Evolutionary conservation across 2,797 vertebrate species (phyloP).

Genomic region (Alcedo atthis): DNA sequence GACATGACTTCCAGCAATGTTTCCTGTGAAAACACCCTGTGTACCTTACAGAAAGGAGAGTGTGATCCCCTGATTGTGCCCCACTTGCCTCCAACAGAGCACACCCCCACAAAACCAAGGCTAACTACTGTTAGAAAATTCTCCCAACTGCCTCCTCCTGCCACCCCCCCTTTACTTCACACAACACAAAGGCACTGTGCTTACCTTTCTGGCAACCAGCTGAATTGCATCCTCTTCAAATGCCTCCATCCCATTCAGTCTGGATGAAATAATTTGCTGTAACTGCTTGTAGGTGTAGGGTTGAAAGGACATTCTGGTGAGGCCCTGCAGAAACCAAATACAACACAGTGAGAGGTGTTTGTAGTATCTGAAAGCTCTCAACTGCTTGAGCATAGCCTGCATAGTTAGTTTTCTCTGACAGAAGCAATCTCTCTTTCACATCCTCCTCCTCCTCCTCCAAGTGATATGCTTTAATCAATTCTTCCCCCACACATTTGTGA

Average conservation of each 20-base stretch:
- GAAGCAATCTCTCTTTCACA: neutral
- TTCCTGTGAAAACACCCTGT: neutral
- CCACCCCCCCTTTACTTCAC: neutral
- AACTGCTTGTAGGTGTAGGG: conserved; percentile 94
- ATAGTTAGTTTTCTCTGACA: neutral
- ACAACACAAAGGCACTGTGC: neutral
- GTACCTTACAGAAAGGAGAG: neutral
- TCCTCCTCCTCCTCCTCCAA: neutral
- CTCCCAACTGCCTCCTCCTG: neutral
- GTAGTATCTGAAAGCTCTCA: neutral
- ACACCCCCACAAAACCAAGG: neutral
- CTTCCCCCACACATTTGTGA: neutral
- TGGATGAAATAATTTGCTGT: conserved; percentile 90
- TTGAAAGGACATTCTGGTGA: conserved; percentile 97
- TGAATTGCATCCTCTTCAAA: conserved; percentile 96
- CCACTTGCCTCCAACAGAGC: neutral
- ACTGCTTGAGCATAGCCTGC: neutral
- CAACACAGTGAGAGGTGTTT: neutral
- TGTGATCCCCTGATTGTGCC: neutral
- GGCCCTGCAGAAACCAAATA: conserved; percentile 80
- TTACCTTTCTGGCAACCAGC: conserved; percentile 93
- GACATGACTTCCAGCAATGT: neutral
- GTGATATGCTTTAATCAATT: neutral
- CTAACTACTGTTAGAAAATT: neutral
- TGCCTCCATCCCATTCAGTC: conserved; percentile 87